Percentiles rank a stretch among this genome's conserved stretches.
phyloP scores from a whole-genome alignment of 1,140 invertebrate species.

The Lutraria rhynchaena region DNA sequence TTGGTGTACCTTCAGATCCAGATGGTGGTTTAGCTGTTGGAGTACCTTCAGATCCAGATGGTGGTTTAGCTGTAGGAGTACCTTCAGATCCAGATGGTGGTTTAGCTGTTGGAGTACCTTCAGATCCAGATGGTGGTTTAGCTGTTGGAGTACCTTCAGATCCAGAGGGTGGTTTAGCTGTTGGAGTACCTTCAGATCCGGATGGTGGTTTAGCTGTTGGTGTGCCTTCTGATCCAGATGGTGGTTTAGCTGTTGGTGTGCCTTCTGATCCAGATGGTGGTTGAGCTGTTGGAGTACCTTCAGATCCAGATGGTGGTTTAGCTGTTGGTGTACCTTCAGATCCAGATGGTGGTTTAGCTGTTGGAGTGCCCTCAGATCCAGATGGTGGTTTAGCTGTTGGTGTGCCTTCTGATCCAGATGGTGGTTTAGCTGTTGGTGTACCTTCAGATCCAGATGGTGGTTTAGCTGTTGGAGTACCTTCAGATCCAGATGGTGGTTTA shows the following conservation, averaged over 20 bases:
- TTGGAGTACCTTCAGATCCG: slow-evolving; percentile 1
- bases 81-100: neutral
- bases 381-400: slow-evolving; percentile 43
- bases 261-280: slow-evolving; percentile 14
- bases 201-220: slow-evolving; percentile 31
- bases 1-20: slow-evolving; percentile 20
- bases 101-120: slow-evolving; percentile 20
- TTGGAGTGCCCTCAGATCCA: slow-evolving; percentile 10
- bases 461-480: slow-evolving; percentile 1
- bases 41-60: slow-evolving; percentile 4
- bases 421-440: slow-evolving; percentile 29
- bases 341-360: slow-evolving; percentile 5
- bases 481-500: slow-evolving; percentile 21
- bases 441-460: neutral
- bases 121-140: neutral
- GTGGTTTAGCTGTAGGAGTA: slow-evolving; percentile 38
- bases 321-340: slow-evolving; percentile 41
- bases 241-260: slow-evolving; percentile 23
- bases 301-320: neutral
- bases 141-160: slow-evolving; percentile 17
- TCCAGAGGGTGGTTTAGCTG: slow-evolving; percentile 21
- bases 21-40: slow-evolving; percentile 34
- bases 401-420: neutral
- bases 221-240: neutral
- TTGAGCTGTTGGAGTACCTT: slow-evolving; percentile 23